Percentiles rank a stretch among this genome's conserved stretches.
phyloP scores from a whole-genome alignment of 2,888 invertebrate genomes.

The Kuschelorhynchus macadamiae region DNA sequence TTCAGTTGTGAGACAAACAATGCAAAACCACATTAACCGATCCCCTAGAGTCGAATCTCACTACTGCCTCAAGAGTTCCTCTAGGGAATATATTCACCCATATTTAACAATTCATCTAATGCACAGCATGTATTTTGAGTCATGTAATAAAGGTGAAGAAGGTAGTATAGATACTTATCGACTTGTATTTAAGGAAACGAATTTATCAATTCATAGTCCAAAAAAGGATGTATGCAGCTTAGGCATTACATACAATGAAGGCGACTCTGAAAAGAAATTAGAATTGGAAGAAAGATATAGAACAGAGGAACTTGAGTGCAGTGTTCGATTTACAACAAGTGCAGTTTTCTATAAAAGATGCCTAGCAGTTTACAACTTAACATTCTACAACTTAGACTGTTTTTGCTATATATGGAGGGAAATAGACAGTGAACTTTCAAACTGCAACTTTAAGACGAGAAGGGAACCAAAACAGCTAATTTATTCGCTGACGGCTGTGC shows the following conservation, averaged over 20 bases:
- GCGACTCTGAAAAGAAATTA: slow-evolving; percentile 36
- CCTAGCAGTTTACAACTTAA: slow-evolving; percentile 20
- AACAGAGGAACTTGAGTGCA: not conserved
- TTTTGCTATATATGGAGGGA: slow-evolving; percentile 27
- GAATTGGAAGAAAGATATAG: slow-evolving; percentile 24
- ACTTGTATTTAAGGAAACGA: not conserved
- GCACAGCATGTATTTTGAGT: slow-evolving; percentile 40
- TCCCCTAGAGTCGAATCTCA: slow-evolving; percentile 45
- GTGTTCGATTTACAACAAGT: slow-evolving; percentile 27
- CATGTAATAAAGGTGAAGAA: slow-evolving; percentile 18
- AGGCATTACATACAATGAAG: slow-evolving; percentile 45
- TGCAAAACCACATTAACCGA: slow-evolving; percentile 37
- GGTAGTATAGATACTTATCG: slow-evolving; percentile 29
- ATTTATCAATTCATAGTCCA: slow-evolving; percentile 36
- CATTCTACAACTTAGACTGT: slow-evolving; percentile 27
- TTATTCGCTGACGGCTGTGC: not conserved
- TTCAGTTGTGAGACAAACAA: slow-evolving; percentile 10
- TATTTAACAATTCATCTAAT: slow-evolving; percentile 40
- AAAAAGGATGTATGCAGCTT: slow-evolving; percentile 54
- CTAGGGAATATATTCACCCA: slow-evolving; percentile 35
- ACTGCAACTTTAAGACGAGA: not conserved
- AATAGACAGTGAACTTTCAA: slow-evolving; percentile 8
- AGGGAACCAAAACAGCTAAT: not conserved
- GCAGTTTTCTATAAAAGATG: slow-evolving; percentile 15
- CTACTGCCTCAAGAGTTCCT: slow-evolving; percentile 32